These are phyloP conservation scores for Henricia sp. DNA, from an alignment of 53 echinoderm and acorn worm species.

Conservation along the genomic window DNA sequence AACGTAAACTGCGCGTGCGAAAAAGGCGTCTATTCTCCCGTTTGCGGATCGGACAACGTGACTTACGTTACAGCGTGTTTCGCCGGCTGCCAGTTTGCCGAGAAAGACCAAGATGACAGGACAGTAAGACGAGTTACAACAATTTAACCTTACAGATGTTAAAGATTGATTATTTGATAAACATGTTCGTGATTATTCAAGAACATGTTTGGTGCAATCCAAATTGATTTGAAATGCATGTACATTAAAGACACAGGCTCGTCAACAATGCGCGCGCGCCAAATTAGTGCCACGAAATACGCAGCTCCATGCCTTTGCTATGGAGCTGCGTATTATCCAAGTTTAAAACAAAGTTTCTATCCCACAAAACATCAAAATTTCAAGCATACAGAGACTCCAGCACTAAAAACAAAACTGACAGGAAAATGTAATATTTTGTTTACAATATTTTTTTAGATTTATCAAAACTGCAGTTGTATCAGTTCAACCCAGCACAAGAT, in stretches of 20 bases:
- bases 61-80: conserved; percentile 77
- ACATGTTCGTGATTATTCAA: background rate
- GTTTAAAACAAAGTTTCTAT: too few relatives aligned
- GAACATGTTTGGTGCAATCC: background rate
- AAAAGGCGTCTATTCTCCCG: conserved; percentile 68
- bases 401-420: too few relatives aligned
- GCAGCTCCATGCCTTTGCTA: too few relatives aligned
- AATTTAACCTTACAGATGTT: background rate
- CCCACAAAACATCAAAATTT: too few relatives aligned
- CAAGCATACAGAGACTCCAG: too few relatives aligned
- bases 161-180: too few relatives aligned
- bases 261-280: too few relatives aligned
- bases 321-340: too few relatives aligned
- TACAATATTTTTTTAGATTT: background rate
- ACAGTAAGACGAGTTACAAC: background rate
- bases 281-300: too few relatives aligned
- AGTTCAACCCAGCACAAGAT: background rate
- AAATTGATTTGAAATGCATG: too few relatives aligned
- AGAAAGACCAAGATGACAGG: background rate
- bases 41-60: conserved; percentile 73
- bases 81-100: conserved; percentile 60
- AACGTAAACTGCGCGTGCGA: conserved; percentile 62
- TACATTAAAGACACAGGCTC: too few relatives aligned
- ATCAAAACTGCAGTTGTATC: conserved; percentile 30
- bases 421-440: background rate